These are phyloP conservation scores for Erithacus rubecula DNA, from an alignment of 2,797 vertebrate genomes.

Conservation along the genomic window DNA sequence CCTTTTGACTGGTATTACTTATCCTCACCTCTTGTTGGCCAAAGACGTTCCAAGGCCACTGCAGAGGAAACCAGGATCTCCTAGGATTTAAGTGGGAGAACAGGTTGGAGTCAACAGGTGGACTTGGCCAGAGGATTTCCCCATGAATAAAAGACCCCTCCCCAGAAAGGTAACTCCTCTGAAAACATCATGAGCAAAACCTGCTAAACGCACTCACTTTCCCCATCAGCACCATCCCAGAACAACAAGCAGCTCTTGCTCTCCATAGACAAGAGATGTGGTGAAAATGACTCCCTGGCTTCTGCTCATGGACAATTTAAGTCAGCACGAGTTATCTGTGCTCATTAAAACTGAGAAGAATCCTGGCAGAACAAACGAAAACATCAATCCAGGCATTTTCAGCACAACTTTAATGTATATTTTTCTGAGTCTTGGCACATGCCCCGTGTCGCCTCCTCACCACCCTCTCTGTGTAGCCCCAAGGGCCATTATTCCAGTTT, in stretches of 20 bases:
- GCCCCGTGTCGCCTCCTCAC: background rate
- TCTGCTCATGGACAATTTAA: background rate
- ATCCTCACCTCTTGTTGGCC: background rate
- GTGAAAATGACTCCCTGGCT: background rate
- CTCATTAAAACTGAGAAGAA: background rate
- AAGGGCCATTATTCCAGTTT: slow-evolving; percentile 12
- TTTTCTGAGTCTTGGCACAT: background rate
- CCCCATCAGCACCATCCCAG: background rate
- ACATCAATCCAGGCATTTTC: background rate
- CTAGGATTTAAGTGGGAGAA: background rate
- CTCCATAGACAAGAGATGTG: background rate
- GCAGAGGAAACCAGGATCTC: background rate
- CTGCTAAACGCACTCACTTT: background rate
- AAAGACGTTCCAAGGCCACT: background rate
- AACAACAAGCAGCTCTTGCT: background rate
- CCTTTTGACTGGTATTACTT: background rate
- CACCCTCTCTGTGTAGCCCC: background rate
- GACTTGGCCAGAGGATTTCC: background rate
- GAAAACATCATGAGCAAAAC: background rate
- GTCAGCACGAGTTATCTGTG: background rate
- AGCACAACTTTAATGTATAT: background rate
- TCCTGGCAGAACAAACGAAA: background rate
- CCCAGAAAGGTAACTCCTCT: background rate
- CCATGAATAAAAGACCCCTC: background rate
- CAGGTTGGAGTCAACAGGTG: background rate